phyloP scores from a whole-genome alignment of 2,113 vertebrate genomes.

The Lepus americanus region DNA sequence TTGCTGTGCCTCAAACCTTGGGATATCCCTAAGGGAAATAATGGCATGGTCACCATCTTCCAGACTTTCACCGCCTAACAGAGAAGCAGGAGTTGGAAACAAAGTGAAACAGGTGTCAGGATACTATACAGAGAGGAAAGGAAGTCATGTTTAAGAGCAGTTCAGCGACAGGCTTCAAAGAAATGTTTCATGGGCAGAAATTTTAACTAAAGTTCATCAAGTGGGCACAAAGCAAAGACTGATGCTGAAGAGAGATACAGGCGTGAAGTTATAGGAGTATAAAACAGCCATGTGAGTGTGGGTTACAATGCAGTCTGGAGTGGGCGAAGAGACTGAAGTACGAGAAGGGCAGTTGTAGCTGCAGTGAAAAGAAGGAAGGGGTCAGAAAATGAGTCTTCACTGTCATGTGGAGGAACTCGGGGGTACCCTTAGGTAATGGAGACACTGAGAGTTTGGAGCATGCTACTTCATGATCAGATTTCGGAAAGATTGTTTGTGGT shows the following conservation, averaged over 20 bases:
- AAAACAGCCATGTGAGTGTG: neutral
- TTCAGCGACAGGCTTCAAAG: slow-evolving; percentile 36
- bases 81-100: neutral
- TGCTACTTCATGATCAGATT: neutral
- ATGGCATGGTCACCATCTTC: neutral
- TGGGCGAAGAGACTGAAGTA: neutral
- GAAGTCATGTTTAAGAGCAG: slow-evolving; percentile 32
- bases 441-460: neutral
- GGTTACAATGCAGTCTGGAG: neutral
- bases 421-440: neutral
- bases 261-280: neutral
- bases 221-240: neutral
- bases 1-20: neutral
- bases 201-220: slow-evolving; percentile 54
- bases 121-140: neutral
- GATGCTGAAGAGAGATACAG: slow-evolving; percentile 1
- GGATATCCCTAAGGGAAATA: neutral
- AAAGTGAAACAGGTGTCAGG: neutral
- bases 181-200: slow-evolving; percentile 57
- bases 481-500: slow-evolving; percentile 53
- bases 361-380: neutral
- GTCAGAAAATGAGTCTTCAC: neutral
- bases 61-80: neutral
- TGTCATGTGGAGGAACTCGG: neutral
- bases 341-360: neutral